Base-by-base conservation (phyloP, 2,888 invertebrate genomes). In the Alentia gelatinosa region DNA sequence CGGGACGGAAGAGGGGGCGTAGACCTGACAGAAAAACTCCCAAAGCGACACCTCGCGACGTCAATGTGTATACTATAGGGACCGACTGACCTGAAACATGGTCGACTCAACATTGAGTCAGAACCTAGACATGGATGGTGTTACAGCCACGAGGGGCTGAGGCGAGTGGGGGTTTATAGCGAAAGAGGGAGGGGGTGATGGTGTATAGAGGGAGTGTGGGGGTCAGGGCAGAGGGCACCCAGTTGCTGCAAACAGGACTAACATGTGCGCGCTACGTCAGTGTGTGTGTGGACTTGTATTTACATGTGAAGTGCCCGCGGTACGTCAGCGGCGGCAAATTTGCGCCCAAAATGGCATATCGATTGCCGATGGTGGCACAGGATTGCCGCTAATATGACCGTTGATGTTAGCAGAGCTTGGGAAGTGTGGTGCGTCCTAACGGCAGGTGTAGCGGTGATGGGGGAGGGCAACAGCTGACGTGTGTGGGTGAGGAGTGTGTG, bases 341-440 rank as follows among this genome's bases (percentile, higher is more conserved):
- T 47, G 9, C 23, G 26, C n/a, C 86, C n/a, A 23, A 50, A 86
- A 86, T 47, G 86, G 30, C 86, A 86, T 86, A 86, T 86, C 50
- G 86, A 86, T 86, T 86, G 42, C 23, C 86, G 30, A 47, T 47
- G 86, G 50, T 15, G 86, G 47, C 12, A 4, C n/a, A 12, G 47
- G 47, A 47, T 47, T n/a, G 86, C 30, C 47, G 42, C 47, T 42
- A 86, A 86, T 86, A 50, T 86, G 86, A n/a, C 47, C 23, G 47
- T 47, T 12, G 30, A 79, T 86, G 86, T 47, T 35, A 86, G 33
- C 47, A 42, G 40, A 39, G n/a, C 3, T 26, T 37, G 75, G 30
- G 75, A 15, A n/a, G 3, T n/a, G 19, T 4, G 56, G 3, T 56
- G 75, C 26, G 75, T 30, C n/a, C 75, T 75, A 37, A 37, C n/a